Evolutionary conservation across 2,113 vertebrate species (phyloP).

Genomic region (Proterorhinus semilunaris): DNA sequence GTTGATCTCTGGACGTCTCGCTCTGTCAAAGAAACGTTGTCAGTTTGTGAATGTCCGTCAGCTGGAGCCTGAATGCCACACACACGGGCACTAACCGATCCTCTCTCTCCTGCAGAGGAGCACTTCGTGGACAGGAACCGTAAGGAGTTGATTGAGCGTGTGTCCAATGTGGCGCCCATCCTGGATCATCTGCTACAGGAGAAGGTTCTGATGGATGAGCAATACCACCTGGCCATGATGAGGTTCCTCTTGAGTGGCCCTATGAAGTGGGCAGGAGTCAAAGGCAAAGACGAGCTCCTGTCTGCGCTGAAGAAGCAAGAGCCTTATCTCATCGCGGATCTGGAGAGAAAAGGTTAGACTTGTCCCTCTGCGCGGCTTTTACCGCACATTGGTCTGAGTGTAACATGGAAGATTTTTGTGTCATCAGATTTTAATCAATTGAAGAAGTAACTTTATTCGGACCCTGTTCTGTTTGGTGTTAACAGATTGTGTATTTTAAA

Average conservation of each 20-base stretch:
- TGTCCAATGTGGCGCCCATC: not conserved
- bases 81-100: not conserved
- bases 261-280: not conserved
- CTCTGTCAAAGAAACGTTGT: too few relatives aligned
- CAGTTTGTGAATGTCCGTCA: too few relatives aligned
- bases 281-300: not conserved
- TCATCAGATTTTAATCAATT: too few relatives aligned
- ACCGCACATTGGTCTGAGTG: too few relatives aligned
- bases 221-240: not conserved
- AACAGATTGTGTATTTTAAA: too few relatives aligned
- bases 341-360: not conserved
- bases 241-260: not conserved
- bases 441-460: too few relatives aligned
- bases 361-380: not conserved
- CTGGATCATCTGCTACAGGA: not conserved
- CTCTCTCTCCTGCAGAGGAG: not conserved
- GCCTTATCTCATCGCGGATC: not conserved
- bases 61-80: too few relatives aligned
- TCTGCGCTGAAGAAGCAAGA: not conserved
- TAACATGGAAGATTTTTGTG: too few relatives aligned
- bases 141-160: not conserved
- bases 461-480: too few relatives aligned
- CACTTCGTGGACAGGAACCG: not conserved
- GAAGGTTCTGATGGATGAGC: not conserved
- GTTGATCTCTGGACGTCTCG: too few relatives aligned